Evolutionary conservation across 2,113 vertebrate species (phyloP).

Genomic region (Pseudorhombus dupliciocellatus): DNA sequence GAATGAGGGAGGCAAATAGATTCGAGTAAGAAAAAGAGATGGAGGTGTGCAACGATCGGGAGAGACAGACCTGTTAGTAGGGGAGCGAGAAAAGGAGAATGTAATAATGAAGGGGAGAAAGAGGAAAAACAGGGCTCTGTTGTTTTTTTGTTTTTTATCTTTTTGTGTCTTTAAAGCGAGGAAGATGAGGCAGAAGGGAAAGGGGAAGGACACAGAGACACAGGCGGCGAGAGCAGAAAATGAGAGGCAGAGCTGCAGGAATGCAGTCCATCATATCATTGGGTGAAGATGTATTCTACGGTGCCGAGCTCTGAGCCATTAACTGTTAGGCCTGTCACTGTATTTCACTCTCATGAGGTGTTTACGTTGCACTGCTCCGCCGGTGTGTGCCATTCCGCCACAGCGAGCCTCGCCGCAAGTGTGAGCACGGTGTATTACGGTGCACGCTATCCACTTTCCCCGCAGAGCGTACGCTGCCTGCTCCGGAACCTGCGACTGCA

Average conservation of each 20-base stretch:
- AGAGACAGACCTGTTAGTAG: constrained; percentile 60
- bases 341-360: constrained; percentile 68
- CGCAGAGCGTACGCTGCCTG: constrained; percentile 17
- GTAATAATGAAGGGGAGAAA: constrained; percentile 69
- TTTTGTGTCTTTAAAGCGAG: constrained; percentile 18
- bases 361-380: constrained; percentile 57
- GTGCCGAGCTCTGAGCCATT: constrained; percentile 60
- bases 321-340: constrained; percentile 65
- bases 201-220: constrained; percentile 35
- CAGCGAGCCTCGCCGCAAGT: constrained; percentile 33
- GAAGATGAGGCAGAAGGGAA: constrained; percentile 34
- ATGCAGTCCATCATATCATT: constrained; percentile 48
- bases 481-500: constrained; percentile 18
- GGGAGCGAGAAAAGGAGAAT: constrained; percentile 59
- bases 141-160: constrained; percentile 1
- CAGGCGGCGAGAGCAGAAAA: constrained; percentile 24
- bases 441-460: constrained; percentile 20
- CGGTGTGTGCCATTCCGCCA: constrained; percentile 40
- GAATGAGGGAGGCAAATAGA: constrained; percentile 32
- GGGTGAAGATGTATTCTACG: constrained; percentile 55
- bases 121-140: constrained; percentile 47
- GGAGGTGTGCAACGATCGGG: constrained; percentile 50
- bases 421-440: constrained; percentile 32
- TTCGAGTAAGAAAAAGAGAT: constrained; percentile 49
- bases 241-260: constrained; percentile 37